Evolutionary conservation across 2,797 vertebrate species (phyloP).

Genomic region (Heterohyrax brucei): DNA sequence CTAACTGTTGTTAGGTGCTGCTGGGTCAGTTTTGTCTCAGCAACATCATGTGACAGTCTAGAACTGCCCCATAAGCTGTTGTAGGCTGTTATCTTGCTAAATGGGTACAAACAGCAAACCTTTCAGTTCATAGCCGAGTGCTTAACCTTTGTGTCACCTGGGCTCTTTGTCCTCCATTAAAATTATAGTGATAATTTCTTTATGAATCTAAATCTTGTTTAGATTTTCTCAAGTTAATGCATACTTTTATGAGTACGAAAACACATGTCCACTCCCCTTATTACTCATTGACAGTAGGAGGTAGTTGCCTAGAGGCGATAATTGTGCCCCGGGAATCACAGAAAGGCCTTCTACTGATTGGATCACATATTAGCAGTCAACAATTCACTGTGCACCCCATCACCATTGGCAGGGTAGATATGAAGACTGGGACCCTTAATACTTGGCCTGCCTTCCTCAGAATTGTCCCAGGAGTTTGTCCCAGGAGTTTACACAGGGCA

Average conservation of each 20-base stretch:
- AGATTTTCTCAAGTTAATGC: neutral
- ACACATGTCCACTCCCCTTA: neutral
- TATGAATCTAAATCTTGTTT: neutral
- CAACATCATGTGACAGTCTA: neutral
- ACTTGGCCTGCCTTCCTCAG: neutral
- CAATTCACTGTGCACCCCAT: neutral
- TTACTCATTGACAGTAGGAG: neutral
- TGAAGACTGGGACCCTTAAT: neutral
- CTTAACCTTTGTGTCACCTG: neutral
- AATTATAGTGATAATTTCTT: neutral
- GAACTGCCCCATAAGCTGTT: neutral
- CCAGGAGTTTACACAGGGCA: neutral
- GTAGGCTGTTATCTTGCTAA: neutral
- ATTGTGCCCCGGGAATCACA: neutral
- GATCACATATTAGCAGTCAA: neutral
- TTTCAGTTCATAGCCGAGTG: neutral
- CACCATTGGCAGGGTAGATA: no score
- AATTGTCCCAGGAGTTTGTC: neutral
- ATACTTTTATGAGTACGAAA: conserved; percentile 26
- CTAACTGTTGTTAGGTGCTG: neutral
- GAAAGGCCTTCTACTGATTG: neutral
- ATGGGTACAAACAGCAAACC: neutral
- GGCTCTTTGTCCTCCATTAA: no score
- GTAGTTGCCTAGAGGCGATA: neutral
- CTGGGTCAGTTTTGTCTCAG: neutral